Conservation (phyloP, 2,113 vertebrate species). For the Peromyscus maniculatus region DNA sequence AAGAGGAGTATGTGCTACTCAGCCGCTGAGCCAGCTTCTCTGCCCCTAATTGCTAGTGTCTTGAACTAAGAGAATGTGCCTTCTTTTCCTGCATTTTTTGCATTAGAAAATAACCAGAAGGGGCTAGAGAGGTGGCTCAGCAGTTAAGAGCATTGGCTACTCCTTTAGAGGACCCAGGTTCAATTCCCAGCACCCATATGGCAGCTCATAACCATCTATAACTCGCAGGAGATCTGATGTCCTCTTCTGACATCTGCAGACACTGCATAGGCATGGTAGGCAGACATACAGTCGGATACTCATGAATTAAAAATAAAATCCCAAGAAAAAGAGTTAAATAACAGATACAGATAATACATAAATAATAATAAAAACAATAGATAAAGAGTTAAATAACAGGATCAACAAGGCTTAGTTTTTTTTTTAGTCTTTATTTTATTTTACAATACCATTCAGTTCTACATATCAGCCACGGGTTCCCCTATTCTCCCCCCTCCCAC, state of each 20-base stretch:
- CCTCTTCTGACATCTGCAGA: not conserved
- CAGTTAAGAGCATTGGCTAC: not conserved
- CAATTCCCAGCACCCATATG: not conserved
- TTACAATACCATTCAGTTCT: too few species aligned
- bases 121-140: not conserved
- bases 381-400: too few species aligned
- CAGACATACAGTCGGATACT: not conserved
- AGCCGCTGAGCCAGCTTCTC: not conserved
- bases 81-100: conserved; percentile 26
- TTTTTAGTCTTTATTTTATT: too few species aligned
- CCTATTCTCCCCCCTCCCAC: too few species aligned
- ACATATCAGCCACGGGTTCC: too few species aligned
- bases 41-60: not conserved
- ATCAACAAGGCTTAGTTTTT: not conserved
- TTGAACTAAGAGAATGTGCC: not conserved
- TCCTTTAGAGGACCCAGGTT: not conserved
- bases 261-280: not conserved
- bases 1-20: not conserved
- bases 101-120: not conserved
- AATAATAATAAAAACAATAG: too few species aligned
- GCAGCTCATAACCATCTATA: not conserved
- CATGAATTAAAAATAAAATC: not conserved
- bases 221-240: not conserved
- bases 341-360: too few species aligned
- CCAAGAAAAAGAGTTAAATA: not conserved